Evolutionary conservation across 2,888 invertebrate species (phyloP).

Genomic region (Epicampocera succincta): DNA sequence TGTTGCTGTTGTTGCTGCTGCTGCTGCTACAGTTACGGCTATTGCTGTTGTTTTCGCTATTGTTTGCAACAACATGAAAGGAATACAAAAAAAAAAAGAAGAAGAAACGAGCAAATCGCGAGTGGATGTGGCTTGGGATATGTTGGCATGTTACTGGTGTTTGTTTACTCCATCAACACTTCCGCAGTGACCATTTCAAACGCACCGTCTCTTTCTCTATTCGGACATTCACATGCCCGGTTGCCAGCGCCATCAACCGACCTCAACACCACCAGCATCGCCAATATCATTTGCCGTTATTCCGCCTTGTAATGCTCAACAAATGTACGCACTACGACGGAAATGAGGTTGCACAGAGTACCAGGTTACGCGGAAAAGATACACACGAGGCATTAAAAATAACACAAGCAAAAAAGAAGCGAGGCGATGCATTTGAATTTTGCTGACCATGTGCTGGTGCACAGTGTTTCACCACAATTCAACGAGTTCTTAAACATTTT

Average conservation of each 20-base stretch:
- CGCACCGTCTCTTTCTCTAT: slow-evolving; percentile 23
- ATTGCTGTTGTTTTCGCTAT: slow-evolving; percentile 30
- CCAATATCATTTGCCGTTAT: slow-evolving; percentile 56
- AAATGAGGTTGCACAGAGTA: slow-evolving; percentile 69
- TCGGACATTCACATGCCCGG: neutral
- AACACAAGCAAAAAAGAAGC: slow-evolving; percentile 9
- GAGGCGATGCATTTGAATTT: slow-evolving; percentile 32
- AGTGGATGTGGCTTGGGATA: slow-evolving; percentile 69
- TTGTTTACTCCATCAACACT: slow-evolving; percentile 70
- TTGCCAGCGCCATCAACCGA: slow-evolving; percentile 36
- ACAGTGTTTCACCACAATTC: slow-evolving; percentile 18
- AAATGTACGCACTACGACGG: slow-evolving; percentile 63
- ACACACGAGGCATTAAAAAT: slow-evolving; percentile 14
- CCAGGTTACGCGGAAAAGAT: slow-evolving; percentile 64
- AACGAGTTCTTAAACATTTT: too few relatives aligned
- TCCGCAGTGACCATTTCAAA: slow-evolving; percentile 66
- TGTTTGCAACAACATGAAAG: neutral
- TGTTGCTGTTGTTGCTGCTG: slow-evolving; percentile 25
- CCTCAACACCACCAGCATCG: slow-evolving; percentile 56
- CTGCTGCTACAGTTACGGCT: slow-evolving; percentile 25
- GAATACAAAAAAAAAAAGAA: neutral
- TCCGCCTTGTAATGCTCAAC: slow-evolving; percentile 61
- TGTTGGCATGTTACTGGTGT: slow-evolving; percentile 70
- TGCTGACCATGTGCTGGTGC: slow-evolving; percentile 55
- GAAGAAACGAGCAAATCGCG: slow-evolving; percentile 4